Base-by-base conservation (phyloP, 1,140 invertebrate genomes). In the Meloidogyne floridensis region DNA sequence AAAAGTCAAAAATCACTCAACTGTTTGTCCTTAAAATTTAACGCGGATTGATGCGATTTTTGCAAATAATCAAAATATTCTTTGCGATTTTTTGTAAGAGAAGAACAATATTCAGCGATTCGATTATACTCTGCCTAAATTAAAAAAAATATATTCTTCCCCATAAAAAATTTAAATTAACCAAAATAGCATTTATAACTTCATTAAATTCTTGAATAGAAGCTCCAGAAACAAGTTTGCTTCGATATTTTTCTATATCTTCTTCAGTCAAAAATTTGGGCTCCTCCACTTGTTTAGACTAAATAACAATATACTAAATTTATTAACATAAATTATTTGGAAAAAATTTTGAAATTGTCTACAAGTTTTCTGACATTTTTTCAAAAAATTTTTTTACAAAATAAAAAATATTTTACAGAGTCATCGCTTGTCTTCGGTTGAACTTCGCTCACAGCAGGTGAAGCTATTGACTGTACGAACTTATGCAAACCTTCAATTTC, bases 11-110 rank as follows among this genome's bases (percentile, higher is more conserved):
- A n/a, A n/a, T 65, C 15, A 75, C 15, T 18, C 2, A 77, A 77
- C 43, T 42, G 51, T 54, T 77, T 59, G 51, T n/a, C 51, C 56
- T 54, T 69, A 32, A 15, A 65, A n/a, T 15, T 77, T 43, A 42
- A 20, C 9, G 53, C 75, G 20, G 47, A 9, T 77, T 69, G 75
- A 77, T 65, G 75, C 53, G 75, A 77, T 53, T 15, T 11, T 7
- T 59, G 56, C 18, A 15, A 77, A 69, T 69, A 59, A 77, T 15
- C 20, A 15, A 47, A 20, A 32, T 42, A 77, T 13, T 65, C 59
- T 18, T 65, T 65, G 5, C 59, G 15, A 65, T 65, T 65, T 65
- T 3, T 13, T 7, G 59, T 65, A 15, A 65, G 2, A 65, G n/a
- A 6, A 18, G 59, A 65, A 18, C 59, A 65, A n/a, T 65, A 65